phyloP scores from a whole-genome alignment of 2,797 vertebrate species.

The Phyllotis vaccarum region DNA sequence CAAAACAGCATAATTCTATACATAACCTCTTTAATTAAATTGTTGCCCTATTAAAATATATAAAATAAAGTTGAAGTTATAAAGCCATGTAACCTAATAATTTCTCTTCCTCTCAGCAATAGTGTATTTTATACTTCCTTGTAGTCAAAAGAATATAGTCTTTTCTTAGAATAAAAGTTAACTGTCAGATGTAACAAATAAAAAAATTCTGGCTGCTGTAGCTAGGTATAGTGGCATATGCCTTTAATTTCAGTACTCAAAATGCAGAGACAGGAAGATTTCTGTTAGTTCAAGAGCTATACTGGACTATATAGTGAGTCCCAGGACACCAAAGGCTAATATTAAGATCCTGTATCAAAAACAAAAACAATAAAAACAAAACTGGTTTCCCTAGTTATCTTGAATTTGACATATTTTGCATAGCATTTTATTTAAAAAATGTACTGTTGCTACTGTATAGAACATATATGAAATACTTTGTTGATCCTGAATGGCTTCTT shows the following conservation, averaged over 20 bases:
- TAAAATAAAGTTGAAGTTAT: constrained; percentile 34
- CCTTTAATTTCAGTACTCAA: not conserved
- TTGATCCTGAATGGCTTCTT: not conserved
- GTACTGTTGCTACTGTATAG: not conserved
- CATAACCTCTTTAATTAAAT: not conserved
- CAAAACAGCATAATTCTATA: constrained; percentile 10
- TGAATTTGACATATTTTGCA: constrained; percentile 27
- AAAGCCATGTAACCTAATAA: not conserved
- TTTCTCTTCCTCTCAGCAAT: constrained; percentile 28
- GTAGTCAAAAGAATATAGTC: constrained; percentile 11
- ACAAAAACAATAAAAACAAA: not conserved
- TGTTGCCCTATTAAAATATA: not conserved
- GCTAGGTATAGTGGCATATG: not conserved
- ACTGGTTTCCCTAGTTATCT: constrained; percentile 4
- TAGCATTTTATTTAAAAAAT: not conserved
- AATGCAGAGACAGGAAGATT: not conserved
- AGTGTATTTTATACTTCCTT: constrained; percentile 15
- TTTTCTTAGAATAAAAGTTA: constrained; percentile 14
- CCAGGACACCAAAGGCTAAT: not conserved
- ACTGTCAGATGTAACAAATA: constrained; percentile 13
- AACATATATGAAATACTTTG: not conserved
- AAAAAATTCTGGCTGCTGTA: not conserved
- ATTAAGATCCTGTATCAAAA: not conserved
- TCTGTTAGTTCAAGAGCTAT: not conserved
- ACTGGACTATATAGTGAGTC: not conserved